A percentile compares a stretch with the other conserved stretches of the same genome.
Conservation (phyloP, 30 jellyfish, hydroid and myxozoan species). For the Catostylus mosaicus region DNA sequence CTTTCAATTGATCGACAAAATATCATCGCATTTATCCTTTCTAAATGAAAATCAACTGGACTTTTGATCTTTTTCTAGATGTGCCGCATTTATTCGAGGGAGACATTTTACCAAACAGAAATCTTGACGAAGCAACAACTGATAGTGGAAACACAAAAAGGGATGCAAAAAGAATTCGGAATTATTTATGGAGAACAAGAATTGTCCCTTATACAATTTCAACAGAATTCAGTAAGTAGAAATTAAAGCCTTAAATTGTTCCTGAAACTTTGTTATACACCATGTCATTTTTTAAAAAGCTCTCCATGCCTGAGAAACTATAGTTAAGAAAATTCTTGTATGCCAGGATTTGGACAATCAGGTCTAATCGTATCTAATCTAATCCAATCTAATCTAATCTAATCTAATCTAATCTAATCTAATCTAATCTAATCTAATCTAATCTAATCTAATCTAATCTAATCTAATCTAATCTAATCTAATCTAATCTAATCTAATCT, state of each 20-base stretch:
- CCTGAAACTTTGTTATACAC: background rate
- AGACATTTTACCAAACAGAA: conserved; percentile 22
- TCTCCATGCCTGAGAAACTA: too few relatives aligned
- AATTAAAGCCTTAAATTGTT: background rate
- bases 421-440: too few relatives aligned
- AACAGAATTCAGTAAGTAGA: conserved; percentile 47
- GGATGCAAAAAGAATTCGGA: conserved; percentile 55
- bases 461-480: too few relatives aligned
- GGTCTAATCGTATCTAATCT: too few relatives aligned
- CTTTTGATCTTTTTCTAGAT: background rate
- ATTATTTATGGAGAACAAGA: conserved; percentile 69
- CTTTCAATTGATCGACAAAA: too few relatives aligned
- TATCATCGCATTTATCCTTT: too few relatives aligned
- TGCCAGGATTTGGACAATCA: too few relatives aligned
- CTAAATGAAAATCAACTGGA: background rate
- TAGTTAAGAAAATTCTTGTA: background rate
- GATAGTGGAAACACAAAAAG: conserved; percentile 15
- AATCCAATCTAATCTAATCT: too few relatives aligned
- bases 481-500: too few relatives aligned
- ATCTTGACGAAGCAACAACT: conserved; percentile 21
- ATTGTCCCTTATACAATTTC: conserved; percentile 57
- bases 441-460: too few relatives aligned
- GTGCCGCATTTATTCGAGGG: conserved; percentile 52
- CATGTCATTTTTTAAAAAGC: background rate
- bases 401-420: too few relatives aligned